Percentiles rank a stretch among this genome's conserved stretches.
These are phyloP conservation scores for Benitochromis conjunctus DNA, from an alignment of 2,113 vertebrate species.

Conservation along the genomic window DNA sequence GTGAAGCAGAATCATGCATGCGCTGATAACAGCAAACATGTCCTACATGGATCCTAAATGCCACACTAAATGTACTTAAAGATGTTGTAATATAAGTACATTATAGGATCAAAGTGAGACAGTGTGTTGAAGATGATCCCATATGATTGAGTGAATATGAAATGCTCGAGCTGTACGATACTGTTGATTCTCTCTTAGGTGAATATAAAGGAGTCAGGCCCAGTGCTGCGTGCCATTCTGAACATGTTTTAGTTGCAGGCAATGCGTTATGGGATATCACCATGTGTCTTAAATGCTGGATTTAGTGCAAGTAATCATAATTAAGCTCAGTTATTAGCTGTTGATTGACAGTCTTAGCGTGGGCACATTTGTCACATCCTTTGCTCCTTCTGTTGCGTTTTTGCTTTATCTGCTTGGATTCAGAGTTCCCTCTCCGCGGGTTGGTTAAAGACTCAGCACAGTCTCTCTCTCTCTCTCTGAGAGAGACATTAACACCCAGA, in stretches of 20 bases:
- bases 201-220: not conserved
- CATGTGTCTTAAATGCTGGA: not conserved
- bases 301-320: not conserved
- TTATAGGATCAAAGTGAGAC: not conserved
- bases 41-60: not conserved
- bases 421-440: not conserved
- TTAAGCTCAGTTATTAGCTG: not conserved
- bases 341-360: not conserved
- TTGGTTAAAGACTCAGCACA: not conserved
- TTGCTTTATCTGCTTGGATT: not conserved
- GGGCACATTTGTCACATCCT: not conserved
- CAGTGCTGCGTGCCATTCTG: not conserved
- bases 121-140: not conserved
- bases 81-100: not conserved
- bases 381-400: not conserved
- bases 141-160: not conserved
- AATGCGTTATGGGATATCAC: not conserved
- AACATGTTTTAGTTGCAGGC: not conserved
- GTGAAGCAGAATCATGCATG: not conserved
- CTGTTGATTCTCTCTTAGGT: not conserved
- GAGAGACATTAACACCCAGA: not conserved
- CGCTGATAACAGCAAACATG: not conserved
- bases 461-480: not conserved
- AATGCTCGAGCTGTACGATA: not conserved
- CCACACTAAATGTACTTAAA: not conserved